Evolutionary conservation across 2,888 invertebrate genomes (phyloP).

Genomic region (Strigamia crassipes): DNA sequence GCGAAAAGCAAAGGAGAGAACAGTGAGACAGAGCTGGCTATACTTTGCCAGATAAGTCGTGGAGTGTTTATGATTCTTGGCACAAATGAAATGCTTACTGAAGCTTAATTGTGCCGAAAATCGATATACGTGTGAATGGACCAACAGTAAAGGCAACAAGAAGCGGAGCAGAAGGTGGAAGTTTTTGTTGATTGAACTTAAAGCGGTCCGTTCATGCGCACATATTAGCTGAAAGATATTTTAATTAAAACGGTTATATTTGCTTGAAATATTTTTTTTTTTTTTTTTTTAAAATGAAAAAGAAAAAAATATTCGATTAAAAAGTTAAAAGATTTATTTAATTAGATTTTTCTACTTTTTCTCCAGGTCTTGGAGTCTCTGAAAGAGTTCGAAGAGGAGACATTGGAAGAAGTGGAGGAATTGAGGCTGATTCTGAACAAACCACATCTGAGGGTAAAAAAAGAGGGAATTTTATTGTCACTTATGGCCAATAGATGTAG

Average conservation of each 20-base stretch:
- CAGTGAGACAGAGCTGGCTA: too few relatives aligned
- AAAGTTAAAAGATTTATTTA: too few relatives aligned
- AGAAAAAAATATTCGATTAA: not conserved
- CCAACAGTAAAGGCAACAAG: not conserved
- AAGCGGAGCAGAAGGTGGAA: not conserved
- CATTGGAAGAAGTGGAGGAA: slow-evolving; percentile 63
- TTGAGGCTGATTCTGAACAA: slow-evolving; percentile 62
- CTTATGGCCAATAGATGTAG: not conserved
- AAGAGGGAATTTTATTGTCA: not conserved
- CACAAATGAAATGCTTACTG: not conserved
- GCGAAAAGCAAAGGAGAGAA: too few relatives aligned
- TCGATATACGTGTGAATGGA: not conserved
- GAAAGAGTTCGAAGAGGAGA: slow-evolving; percentile 53
- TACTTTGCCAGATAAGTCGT: too few relatives aligned
- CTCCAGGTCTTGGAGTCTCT: slow-evolving; percentile 54
- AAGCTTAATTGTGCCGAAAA: not conserved
- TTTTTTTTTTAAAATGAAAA: too few relatives aligned
- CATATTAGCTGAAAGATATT: too few relatives aligned
- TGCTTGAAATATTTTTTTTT: too few relatives aligned
- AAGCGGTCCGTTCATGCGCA: not conserved
- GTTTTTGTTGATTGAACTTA: not conserved
- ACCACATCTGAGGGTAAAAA: slow-evolving; percentile 65
- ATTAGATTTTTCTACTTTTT: not conserved
- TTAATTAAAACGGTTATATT: too few relatives aligned
- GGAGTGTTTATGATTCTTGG: not conserved